Percentiles rank a stretch among this genome's conserved stretches.
These are phyloP conservation scores for Torymus auratus DNA, from an alignment of 2,888 invertebrate genomes.

Conservation along the genomic window DNA sequence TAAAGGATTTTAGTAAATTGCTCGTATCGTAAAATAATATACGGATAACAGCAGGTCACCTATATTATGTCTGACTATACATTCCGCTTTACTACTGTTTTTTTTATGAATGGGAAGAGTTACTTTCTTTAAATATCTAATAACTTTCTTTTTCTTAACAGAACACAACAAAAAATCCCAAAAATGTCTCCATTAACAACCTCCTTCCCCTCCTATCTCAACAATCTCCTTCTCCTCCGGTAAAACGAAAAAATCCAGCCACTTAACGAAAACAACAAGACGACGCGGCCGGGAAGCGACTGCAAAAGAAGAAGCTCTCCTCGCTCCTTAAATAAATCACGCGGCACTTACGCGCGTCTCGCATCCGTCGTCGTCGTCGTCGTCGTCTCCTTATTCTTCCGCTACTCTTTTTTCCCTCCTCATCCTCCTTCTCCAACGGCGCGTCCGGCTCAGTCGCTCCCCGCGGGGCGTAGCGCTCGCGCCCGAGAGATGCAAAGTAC, in stretches of 20 bases:
- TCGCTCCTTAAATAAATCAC: slow-evolving; percentile 61
- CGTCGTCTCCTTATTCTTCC: neutral
- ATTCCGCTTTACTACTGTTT: too few relatives aligned
- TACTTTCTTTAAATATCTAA: too few relatives aligned
- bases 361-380: slow-evolving; percentile 22
- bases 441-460: slow-evolving; percentile 31
- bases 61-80: too few relatives aligned
- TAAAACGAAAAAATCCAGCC: neutral
- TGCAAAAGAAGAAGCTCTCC: slow-evolving; percentile 42
- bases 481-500: slow-evolving; percentile 23
- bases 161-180: too few relatives aligned
- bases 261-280: slow-evolving; percentile 15
- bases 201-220: too few relatives aligned
- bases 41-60: too few relatives aligned
- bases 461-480: neutral
- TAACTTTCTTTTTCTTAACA: too few relatives aligned
- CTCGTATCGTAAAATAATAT: too few relatives aligned
- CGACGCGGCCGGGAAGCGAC: neutral
- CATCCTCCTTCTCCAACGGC: neutral
- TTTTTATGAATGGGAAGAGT: too few relatives aligned
- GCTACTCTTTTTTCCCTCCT: slow-evolving; percentile 7
- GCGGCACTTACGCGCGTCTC: slow-evolving; percentile 56
- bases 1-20: too few relatives aligned
- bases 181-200: too few relatives aligned
- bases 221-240: neutral